Conservation (phyloP, 2,888 invertebrate species). For the Synergus gifuensis region DNA sequence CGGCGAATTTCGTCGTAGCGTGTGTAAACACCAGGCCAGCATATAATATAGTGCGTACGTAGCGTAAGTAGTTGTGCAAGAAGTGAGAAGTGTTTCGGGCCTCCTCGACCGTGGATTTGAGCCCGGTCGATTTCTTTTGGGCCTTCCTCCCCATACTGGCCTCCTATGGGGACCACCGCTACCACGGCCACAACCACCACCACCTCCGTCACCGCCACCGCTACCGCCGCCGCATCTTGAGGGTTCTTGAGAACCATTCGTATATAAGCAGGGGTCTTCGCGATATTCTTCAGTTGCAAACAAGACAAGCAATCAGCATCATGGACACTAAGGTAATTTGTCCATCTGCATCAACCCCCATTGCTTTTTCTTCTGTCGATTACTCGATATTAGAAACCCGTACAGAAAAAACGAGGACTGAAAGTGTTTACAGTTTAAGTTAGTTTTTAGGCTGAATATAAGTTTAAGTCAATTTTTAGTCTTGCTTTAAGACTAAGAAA, state of each 20-base stretch:
- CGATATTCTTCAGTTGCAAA: constrained; percentile 71
- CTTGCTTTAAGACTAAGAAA: too few species aligned
- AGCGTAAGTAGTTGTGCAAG: constrained; percentile 47
- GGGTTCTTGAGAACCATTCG: constrained; percentile 61
- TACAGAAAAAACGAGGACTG: too few species aligned
- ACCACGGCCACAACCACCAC: constrained; percentile 45
- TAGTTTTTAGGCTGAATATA: too few species aligned
- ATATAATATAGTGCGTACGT: constrained; percentile 5
- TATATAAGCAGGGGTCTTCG: constrained; percentile 72
- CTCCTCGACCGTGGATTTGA: constrained; percentile 47
- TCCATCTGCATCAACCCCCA: constrained; percentile 6
- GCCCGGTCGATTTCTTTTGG: constrained; percentile 51
- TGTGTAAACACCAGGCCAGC: not conserved
- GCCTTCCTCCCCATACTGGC: constrained; percentile 46
- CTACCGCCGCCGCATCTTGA: constrained; percentile 56
- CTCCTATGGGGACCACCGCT: constrained; percentile 56
- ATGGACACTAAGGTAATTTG: constrained; percentile 73
- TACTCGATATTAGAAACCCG: not conserved
- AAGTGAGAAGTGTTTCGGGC: constrained; percentile 40
- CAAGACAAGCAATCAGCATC: constrained; percentile 65
- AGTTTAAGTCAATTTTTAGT: too few species aligned
- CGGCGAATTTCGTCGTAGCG: constrained; percentile 4
- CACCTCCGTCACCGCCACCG: constrained; percentile 45
- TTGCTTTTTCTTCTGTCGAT: not conserved
- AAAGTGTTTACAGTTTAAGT: too few species aligned